Percentiles rank a stretch among this genome's conserved stretches.
Evolutionary conservation across 1,140 invertebrate species (phyloP).

Genomic region (Trinorchestia longiramus): DNA sequence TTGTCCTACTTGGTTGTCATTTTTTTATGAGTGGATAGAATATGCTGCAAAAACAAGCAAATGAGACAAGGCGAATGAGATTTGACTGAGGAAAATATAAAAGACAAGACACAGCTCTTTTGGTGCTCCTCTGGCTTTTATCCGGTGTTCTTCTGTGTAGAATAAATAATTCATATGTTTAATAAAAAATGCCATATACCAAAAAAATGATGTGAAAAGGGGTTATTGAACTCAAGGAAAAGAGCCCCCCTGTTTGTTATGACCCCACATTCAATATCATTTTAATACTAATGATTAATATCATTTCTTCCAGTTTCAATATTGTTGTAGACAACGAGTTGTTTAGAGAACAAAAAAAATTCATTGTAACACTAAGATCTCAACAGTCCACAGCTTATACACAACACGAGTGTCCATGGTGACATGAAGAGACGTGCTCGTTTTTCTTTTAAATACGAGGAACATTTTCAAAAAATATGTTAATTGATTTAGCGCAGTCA

Average conservation of each 20-base stretch:
- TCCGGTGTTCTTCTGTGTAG: too few species aligned
- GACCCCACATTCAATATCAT: neutral
- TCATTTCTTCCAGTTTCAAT: neutral
- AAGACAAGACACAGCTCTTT: neutral
- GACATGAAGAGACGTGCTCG: too few species aligned
- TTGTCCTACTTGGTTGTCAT: neutral
- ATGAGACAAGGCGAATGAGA: neutral
- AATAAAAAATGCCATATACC: neutral
- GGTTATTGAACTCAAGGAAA: neutral
- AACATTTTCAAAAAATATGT: too few species aligned
- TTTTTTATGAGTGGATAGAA: neutral
- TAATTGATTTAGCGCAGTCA: too few species aligned
- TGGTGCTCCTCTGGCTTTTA: too few species aligned
- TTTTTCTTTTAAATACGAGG: too few species aligned
- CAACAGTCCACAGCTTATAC: too few species aligned
- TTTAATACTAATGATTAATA: neutral
- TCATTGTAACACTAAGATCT: too few species aligned
- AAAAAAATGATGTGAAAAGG: neutral
- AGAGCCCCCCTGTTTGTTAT: neutral
- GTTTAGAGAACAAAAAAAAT: too few species aligned
- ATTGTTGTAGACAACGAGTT: neutral
- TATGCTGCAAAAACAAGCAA: neutral
- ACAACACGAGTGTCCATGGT: too few species aligned
- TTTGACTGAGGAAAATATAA: neutral
- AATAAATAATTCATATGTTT: neutral